phyloP scores from a whole-genome alignment of 2,888 invertebrate species.

The Norana najaformis region DNA sequence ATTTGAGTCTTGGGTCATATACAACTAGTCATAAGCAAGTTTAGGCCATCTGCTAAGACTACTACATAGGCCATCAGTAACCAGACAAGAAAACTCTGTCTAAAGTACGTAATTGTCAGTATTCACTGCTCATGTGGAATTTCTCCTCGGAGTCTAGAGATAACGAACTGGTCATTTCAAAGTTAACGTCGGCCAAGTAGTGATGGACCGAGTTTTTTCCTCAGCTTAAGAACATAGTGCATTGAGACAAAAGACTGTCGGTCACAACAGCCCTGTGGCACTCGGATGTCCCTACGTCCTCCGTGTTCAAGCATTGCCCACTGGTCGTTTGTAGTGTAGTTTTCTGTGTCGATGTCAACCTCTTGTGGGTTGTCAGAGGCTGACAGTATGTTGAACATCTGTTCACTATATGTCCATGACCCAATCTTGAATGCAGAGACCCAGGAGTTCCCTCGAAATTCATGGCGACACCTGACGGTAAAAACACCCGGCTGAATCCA shows the following conservation, averaged over 20 bases:
- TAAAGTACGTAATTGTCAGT: too few species aligned
- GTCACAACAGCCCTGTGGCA: constrained; percentile 14
- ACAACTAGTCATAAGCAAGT: too few species aligned
- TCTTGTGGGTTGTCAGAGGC: not conserved
- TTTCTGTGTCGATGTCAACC: constrained; percentile 24
- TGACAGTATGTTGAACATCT: not conserved
- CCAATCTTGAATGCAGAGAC: constrained; percentile 5
- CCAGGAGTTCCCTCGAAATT: constrained; percentile 28
- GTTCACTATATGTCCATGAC: constrained; percentile 21
- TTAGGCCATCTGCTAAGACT: too few species aligned
- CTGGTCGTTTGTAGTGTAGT: constrained; percentile 22
- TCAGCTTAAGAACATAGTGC: constrained; percentile 25
- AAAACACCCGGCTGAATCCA: constrained; percentile 22
- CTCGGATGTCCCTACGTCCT: constrained; percentile 17
- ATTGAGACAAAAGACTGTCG: not conserved
- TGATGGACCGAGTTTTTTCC: constrained; percentile 26
- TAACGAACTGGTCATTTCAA: too few species aligned
- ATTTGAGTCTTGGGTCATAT: too few species aligned
- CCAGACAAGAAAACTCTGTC: too few species aligned
- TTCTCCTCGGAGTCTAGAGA: too few species aligned
- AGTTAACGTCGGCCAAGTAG: constrained; percentile 17
- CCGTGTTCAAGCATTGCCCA: constrained; percentile 23
- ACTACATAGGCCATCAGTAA: too few species aligned
- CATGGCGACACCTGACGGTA: constrained; percentile 15
- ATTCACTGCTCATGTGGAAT: too few species aligned